These are phyloP conservation scores for Helostoma temminkii DNA, from an alignment of 2,797 vertebrate species.

Conservation along the genomic window DNA sequence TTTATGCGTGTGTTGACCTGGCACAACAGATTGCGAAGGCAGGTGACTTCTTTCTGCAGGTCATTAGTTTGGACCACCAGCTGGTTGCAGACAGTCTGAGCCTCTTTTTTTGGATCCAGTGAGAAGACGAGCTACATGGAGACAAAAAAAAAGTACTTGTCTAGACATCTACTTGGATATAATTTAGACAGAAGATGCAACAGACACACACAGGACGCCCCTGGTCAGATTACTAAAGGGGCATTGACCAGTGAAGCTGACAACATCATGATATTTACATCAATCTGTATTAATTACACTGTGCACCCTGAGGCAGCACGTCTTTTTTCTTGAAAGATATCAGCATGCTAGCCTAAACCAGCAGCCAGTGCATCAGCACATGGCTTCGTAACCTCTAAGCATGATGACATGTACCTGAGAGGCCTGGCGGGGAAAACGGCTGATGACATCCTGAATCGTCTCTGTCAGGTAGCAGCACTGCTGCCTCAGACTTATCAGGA, in stretches of 20 bases:
- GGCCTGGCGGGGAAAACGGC: conserved; percentile 85
- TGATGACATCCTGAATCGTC: conserved; percentile 85
- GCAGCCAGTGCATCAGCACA: not conserved
- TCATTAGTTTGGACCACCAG: conserved; percentile 83
- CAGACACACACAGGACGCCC: not conserved
- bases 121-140: conserved; percentile 86
- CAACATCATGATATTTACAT: no score
- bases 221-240: not conserved
- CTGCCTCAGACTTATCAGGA: conserved; percentile 89
- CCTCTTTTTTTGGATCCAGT: conserved; percentile 86
- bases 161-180: not conserved
- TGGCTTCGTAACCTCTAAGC: not conserved
- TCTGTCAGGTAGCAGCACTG: conserved; percentile 89
- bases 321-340: no score
- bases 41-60: conserved; percentile 88
- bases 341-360: no score
- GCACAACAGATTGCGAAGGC: conserved; percentile 85
- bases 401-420: conserved; percentile 86
- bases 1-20: conserved; percentile 82
- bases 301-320: not conserved
- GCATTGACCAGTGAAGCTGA: not conserved
- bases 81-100: conserved; percentile 85
- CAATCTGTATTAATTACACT: not conserved
- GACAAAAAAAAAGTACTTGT: not conserved
- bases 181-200: not conserved